Base-by-base conservation (phyloP, 2,113 vertebrate species). In the Oryzias curvinotus region DNA sequence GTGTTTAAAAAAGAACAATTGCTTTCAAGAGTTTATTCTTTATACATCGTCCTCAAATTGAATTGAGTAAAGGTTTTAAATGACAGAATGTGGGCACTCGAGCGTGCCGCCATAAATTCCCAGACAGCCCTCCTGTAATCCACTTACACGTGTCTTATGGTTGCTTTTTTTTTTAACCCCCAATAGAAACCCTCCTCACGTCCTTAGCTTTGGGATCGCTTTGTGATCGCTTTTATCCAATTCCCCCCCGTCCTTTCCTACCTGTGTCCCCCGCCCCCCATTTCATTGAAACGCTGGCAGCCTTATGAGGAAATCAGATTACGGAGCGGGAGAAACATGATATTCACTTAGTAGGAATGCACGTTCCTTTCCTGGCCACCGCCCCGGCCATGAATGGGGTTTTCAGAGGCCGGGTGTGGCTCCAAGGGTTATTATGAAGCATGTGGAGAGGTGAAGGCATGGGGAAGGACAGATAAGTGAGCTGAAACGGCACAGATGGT, bases 81-180 rank as follows among this genome's bases (percentile, higher is more conserved):
- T 62, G 68, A 68, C 61, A 66, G 58, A 30, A 68, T 71, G 55
- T n/a, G 3, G 65, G 64, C 50, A 4, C 42, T 68, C 68, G 42
- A 73, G 68, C 51, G 58, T 47, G 68, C 49, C 58, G 57, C 64
- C 4, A 44, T 61, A 57, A 67, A 81, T 86, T 82, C 77, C 83
- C 75, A 87, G 77, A 82, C 73, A 51, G 42, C 14, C 52, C 53
- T 57, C 59, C 69, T 21, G 3, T 90, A 90, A 90, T 91, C 88
- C 79, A 84, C 77, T 92, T 89, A 83, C 73, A 87, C 82, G 76
- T 88, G 79, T 73, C 77, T 78, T 43, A 68, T 15, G 68, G 66
- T 36, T 52, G 60, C 72, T 77, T 80, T 71, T 58, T 55, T 3
- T 70, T 76, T 80, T 68, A 55, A 55, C 49, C 49, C 70, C 36